Evolutionary conservation across 2,113 vertebrate genomes (phyloP), one percentile per base, ranked within the genome.

Genomic region (Abramis brama): DNA sequence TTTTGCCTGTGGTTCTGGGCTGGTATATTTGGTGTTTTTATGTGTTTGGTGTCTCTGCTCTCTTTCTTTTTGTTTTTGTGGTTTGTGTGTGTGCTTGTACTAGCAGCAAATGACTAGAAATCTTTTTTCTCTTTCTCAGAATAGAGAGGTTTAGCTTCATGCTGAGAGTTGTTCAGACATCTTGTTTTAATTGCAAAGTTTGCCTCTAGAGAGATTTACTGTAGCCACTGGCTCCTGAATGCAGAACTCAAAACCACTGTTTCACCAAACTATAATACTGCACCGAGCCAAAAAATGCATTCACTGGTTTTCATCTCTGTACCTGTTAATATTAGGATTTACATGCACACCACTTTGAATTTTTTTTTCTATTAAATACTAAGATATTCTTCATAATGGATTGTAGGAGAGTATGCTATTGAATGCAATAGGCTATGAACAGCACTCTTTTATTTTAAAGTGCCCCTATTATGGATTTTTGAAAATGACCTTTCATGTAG

Each of bases 111-210:
- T 17, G n/a, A 25, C 2, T 60, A 79, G 6, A 39, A 43, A 43
- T 25, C 30, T 59, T 36, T 79, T 79, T 6, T 21, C 55, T 57
- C 6, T 57, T 79, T 60, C 33, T 25, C 55, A 60, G 77, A 33
- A 60, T 43, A 60, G 55, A 79, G 6, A 64, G 23, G 23, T 25
- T 62, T 6, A 33, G 33, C 36, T 80, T 27, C 5, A 39, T 19
- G 12, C 21, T 15, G 11, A 33, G 55, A 43, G 77, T 36, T 79
- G 55, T 43, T 60, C 5, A 79, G 30, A 79, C 55, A 60, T 64
- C 23, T 80, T 64, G 59, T 21, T 64, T 64, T 80, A 80, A 80
- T 64, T 80, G 25, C 13, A 80, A 33, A 64, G 78, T 62, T 80
- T 62, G 36, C 57, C 23, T 79, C 57, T 62, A 25, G 55, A 79